Evolutionary conservation across 2,888 invertebrate genomes (phyloP).

Genomic region (Glomeris marginata): DNA sequence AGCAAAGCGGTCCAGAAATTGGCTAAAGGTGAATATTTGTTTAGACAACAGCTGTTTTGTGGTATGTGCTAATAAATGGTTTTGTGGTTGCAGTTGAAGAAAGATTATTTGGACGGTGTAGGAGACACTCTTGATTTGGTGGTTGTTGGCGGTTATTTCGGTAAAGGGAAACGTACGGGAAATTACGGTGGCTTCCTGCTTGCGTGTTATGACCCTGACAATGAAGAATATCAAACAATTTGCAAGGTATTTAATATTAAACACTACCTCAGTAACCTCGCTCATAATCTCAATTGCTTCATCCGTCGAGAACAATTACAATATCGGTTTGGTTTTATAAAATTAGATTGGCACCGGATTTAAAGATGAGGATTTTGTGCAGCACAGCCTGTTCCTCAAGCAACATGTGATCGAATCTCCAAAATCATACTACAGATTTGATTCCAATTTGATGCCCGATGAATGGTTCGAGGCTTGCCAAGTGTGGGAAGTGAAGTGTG

Average conservation of each 20-base stretch:
- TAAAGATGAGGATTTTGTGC: slow-evolving; percentile 70
- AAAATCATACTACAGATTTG: slow-evolving; percentile 66
- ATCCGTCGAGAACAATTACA: neutral
- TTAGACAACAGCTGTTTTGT: neutral
- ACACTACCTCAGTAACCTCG: neutral
- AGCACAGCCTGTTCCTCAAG: slow-evolving; percentile 59
- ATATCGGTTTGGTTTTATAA: neutral
- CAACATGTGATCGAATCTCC: slow-evolving; percentile 56
- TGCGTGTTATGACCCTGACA: slow-evolving; percentile 76
- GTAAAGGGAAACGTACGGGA: slow-evolving; percentile 85
- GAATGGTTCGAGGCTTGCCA: slow-evolving; percentile 73
- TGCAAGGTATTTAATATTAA: slow-evolving; percentile 50
- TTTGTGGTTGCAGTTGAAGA: slow-evolving; percentile 48
- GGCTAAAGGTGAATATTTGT: slow-evolving; percentile 49
- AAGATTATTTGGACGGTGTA: slow-evolving; percentile 91
- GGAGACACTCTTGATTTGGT: slow-evolving; percentile 94
- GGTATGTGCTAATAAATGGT: neutral
- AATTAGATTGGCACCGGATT: slow-evolving; percentile 79
- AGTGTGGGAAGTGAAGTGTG: slow-evolving; percentile 96
- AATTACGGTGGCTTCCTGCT: slow-evolving; percentile 88
- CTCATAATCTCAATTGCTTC: neutral
- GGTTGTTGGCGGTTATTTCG: slow-evolving; percentile 85
- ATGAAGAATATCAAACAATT: slow-evolving; percentile 82
- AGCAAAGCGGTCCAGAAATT: slow-evolving; percentile 82
- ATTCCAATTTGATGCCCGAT: slow-evolving; percentile 55